These are phyloP conservation scores for Julus scandinavius DNA, from an alignment of 2,888 invertebrate species.

Conservation along the genomic window DNA sequence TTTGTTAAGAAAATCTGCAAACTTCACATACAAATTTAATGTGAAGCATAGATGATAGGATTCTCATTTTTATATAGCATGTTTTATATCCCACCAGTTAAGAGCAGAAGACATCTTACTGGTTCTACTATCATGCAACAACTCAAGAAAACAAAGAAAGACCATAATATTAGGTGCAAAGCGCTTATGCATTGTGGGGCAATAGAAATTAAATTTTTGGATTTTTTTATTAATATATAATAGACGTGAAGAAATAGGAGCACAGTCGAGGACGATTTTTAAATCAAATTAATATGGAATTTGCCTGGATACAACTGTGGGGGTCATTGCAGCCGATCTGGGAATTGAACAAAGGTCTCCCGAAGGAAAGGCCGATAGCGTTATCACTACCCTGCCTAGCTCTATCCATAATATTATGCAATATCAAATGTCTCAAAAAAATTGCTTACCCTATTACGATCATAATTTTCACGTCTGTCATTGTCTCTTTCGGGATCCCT, in stretches of 20 bases:
- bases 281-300: too few species aligned
- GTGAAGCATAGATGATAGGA: neutral
- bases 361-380: too few species aligned
- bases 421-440: neutral
- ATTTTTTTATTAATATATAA: too few species aligned
- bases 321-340: too few species aligned
- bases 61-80: neutral
- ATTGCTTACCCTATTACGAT: slow-evolving; percentile 58
- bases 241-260: too few species aligned
- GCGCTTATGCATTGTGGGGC: too few species aligned
- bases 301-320: too few species aligned
- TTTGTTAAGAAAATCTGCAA: neutral
- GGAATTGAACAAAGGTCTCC: too few species aligned
- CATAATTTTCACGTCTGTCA: slow-evolving; percentile 59
- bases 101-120: neutral
- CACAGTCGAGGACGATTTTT: too few species aligned
- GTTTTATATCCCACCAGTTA: neutral
- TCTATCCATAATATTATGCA: neutral
- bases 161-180: too few species aligned
- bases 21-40: neutral
- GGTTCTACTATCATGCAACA: slow-evolving; percentile 39
- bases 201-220: too few species aligned
- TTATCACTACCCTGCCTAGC: too few species aligned
- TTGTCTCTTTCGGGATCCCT: slow-evolving; percentile 57
- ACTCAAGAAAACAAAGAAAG: neutral